Evolutionary conservation across 2,797 vertebrate species (phyloP), one percentile per base, ranked within the genome.

Genomic region (Discoglossus pictus): DNA sequence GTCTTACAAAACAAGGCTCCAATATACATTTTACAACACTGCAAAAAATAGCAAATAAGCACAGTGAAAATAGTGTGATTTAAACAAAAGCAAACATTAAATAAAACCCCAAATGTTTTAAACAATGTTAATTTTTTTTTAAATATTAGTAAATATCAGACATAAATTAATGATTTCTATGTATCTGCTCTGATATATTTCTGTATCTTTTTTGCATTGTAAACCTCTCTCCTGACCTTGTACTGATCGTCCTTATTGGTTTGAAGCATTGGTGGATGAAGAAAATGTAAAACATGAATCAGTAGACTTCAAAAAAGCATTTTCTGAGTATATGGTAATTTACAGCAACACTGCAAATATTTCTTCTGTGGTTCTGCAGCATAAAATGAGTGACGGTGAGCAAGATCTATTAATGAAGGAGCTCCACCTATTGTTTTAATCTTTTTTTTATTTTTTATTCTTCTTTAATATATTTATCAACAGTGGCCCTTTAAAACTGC

Each of bases 281-380:
- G 38, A 44, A 68, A 61, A 68, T 61, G 44, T 47, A 61, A 68
- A 61, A 52, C 20, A 68, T 61, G 65, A 46, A 61, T 68, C 56
- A 53, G 18, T 60, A 60, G 52, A 60, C 46, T 68, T 35, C 56
- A 61, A 68, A n/a, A n/a, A n/a, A 68, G 39, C 6, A 13, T 8
- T 61, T 25, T 36, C 39, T 27, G 58, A 68, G 56, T 48, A 68
- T 61, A 53, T 54, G 47, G 56, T 54, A 61, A 61, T 38, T 53
- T 65, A 65, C 27, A 65, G 27, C 20, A 55, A 8, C 24, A 13
- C 16, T 38, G 35, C 35, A 11, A 3, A 13, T 38, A 13, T 9
- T 11, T 38, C n/a, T 38, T 38, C 35, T 38, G 35, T 38, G 35
- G 10, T 38, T 38, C 10, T 38, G 35, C 10, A 13, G 10, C 35